Base-by-base conservation (phyloP, 2,113 vertebrate species). In the Ceyx melanurus region DNA sequence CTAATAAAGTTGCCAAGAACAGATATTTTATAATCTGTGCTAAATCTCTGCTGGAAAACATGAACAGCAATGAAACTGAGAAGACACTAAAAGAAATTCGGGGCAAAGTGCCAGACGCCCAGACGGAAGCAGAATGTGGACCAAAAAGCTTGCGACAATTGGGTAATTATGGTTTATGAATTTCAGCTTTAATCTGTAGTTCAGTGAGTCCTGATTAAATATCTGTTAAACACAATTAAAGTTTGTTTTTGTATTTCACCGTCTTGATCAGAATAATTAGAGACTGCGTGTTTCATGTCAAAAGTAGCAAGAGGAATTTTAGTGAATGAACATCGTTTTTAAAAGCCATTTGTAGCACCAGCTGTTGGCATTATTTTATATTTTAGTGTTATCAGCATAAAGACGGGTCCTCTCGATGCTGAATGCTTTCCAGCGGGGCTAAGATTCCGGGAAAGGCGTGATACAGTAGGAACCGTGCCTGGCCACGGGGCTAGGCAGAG, bases 171-270 rank as follows among this genome's bases (percentile, higher is more conserved):
- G 98, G 98, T 98, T 98, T 98, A 98, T 98, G 98, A 98, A 98
- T 98, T 98, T 98, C 98, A 98, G 98, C 98, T 98, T 98, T 98
- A 98, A 98, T 98, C 98, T 98, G 98, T 98, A 98, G 98, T 98
- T 98, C 98, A 98, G 97, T 97, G 98, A 98, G 98, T 98, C 98
- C 98, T 98, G 98, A 98, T 98, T 98, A 98, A 98, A 98, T 98
- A 98, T 98, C 98, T 98, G 98, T 98, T 98, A 98, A 98, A 98
- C 98, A 98, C 98, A 98, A 98, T 98, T 98, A 98, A 98, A 98
- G 98, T 98, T 98, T 98, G 98, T 98, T 98, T 98, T 98, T 98
- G 98, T 98, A 98, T 98, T 98, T 98, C 98, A 98, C 97, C 97
- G 97, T 98, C 98, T 98, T 98, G 98, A 98, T 98, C 98, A 98